Evolutionary conservation across 1,140 invertebrate species (phyloP).

Genomic region (Branchinecta lynchi): DNA sequence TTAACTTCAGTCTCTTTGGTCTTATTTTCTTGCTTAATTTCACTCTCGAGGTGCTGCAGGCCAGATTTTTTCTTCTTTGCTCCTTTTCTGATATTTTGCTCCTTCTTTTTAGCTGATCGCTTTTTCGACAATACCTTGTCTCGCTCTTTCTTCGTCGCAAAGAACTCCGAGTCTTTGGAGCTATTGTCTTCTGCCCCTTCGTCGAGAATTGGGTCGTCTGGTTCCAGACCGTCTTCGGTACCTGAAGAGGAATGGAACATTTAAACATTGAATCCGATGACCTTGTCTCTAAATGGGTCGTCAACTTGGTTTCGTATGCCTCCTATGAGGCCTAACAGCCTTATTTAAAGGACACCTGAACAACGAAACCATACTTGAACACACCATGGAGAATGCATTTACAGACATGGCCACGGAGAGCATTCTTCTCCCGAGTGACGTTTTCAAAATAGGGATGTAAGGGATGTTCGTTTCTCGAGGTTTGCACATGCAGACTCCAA

Average conservation of each 20-base stretch:
- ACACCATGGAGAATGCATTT: too few species aligned
- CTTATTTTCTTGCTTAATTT: background rate
- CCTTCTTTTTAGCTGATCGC: background rate
- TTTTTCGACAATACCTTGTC: background rate
- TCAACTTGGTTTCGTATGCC: too few species aligned
- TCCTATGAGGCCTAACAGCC: too few species aligned
- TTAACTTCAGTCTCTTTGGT: background rate
- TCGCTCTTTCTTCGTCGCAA: background rate
- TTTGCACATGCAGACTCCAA: too few species aligned
- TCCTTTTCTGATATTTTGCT: background rate
- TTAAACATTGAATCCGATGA: background rate
- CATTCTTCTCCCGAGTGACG: too few species aligned
- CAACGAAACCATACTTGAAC: too few species aligned
- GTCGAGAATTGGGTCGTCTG: background rate
- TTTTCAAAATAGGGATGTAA: too few species aligned
- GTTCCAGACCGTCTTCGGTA: background rate
- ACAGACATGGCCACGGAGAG: too few species aligned
- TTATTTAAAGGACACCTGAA: too few species aligned
- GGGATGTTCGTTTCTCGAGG: too few species aligned
- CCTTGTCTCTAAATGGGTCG: too few species aligned
- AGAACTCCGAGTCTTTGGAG: background rate
- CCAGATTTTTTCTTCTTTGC: background rate
- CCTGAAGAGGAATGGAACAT: background rate
- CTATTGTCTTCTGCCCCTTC: background rate
- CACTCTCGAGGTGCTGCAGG: background rate